Conservation (phyloP, 2,888 invertebrate species). For the Leucophenga montana region DNA sequence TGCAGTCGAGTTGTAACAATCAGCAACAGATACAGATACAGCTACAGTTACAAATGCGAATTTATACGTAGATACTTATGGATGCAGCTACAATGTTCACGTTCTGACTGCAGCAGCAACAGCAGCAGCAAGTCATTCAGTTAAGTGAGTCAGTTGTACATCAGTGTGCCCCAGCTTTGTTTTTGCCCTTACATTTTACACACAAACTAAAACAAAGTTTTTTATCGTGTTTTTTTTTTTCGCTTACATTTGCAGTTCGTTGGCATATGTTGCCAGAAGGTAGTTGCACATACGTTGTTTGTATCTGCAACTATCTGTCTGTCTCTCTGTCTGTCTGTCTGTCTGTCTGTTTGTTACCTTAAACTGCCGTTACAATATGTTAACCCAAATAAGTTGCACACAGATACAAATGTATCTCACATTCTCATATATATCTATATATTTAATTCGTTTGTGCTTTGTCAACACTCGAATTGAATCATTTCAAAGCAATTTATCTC, state of each 20-base stretch:
- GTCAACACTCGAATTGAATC: conserved; percentile 40
- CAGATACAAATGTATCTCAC: conserved; percentile 27
- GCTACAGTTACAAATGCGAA: conserved; percentile 5
- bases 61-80: not conserved
- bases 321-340: not conserved
- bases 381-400: conserved; percentile 58
- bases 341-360: conserved; percentile 17
- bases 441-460: conserved; percentile 47
- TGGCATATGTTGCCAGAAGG: conserved; percentile 19
- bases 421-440: too few relatives aligned
- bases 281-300: not conserved
- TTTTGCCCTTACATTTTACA: conserved; percentile 24
- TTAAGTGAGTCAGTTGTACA: conserved; percentile 40
- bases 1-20: not conserved
- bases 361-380: conserved; percentile 48
- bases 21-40: conserved; percentile 5
- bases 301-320: not conserved
- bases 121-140: conserved; percentile 14
- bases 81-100: not conserved
- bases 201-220: conserved; percentile 26
- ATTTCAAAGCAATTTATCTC: conserved; percentile 17
- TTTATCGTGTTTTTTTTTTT: conserved; percentile 35
- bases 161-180: conserved; percentile 36
- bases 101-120: not conserved
- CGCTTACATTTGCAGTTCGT: conserved; percentile 31